Conservation (phyloP, 2,797 vertebrate genomes). For the Smutsia temminckii region DNA sequence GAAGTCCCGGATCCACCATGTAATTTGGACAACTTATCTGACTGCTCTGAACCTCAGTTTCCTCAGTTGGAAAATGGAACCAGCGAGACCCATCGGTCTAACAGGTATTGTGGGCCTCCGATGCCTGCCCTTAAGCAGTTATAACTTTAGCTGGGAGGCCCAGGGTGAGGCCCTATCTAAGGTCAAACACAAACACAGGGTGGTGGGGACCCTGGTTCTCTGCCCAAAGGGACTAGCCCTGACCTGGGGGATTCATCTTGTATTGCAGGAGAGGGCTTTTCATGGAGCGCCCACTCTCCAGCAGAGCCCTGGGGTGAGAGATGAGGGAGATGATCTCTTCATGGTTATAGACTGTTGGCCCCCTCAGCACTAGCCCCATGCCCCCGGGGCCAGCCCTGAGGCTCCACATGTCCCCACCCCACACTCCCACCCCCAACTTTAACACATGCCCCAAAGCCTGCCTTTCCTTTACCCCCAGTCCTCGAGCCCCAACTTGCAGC, state of each 20-base stretch:
- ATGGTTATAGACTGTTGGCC: neutral
- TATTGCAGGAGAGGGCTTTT: neutral
- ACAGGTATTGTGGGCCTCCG: rapidly evolving
- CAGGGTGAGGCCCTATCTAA: neutral
- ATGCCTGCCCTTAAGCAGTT: neutral
- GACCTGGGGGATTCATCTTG: neutral
- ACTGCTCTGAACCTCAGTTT: neutral
- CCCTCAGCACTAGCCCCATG: no score
- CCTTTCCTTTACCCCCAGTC: neutral
- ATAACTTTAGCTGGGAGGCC: neutral
- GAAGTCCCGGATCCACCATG: neutral
- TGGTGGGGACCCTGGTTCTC: neutral
- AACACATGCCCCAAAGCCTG: neutral
- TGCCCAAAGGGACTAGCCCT: neutral
- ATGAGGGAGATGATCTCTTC: neutral
- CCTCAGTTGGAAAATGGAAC: neutral
- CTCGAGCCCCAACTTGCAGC: neutral
- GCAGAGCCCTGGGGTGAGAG: neutral
- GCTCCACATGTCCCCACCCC: neutral
- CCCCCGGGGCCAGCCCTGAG: neutral
- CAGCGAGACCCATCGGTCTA: neutral
- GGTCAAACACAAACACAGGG: neutral
- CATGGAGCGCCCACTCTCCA: no score
- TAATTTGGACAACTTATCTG: neutral
- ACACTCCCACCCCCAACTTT: neutral